A percentile compares a stretch with the other conserved stretches of the same genome.
These are phyloP conservation scores for Heliconius congener DNA, from an alignment of 1,140 invertebrate genomes.

Conservation along the genomic window DNA sequence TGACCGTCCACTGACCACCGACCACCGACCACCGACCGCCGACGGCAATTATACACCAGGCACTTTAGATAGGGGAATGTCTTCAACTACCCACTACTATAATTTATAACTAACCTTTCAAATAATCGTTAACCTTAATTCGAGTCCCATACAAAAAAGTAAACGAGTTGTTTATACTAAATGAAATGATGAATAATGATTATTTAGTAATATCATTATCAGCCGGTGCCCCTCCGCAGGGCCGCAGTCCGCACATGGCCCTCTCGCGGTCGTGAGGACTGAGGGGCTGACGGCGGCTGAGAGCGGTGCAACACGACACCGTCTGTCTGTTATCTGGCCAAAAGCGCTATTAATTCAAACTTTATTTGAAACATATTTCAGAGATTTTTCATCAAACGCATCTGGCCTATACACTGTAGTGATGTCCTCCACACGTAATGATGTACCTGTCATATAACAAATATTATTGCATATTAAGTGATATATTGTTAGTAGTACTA, in stretches of 20 bases:
- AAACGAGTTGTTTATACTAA: background rate
- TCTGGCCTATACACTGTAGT: no score
- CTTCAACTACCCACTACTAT: background rate
- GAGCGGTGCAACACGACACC: background rate
- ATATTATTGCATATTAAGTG: background rate
- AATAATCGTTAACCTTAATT: constrained; percentile 1
- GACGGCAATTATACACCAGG: background rate
- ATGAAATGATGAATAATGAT: background rate
- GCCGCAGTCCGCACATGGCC: background rate
- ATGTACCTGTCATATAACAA: background rate
- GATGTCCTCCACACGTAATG: no score
- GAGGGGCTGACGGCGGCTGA: no score
- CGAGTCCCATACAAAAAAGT: background rate
- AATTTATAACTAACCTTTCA: background rate
- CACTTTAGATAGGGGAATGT: constrained; percentile 11
- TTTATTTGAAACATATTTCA: constrained; percentile 6
- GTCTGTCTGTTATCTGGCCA: background rate
- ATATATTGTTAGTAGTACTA: background rate
- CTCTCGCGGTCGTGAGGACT: background rate
- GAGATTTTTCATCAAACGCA: background rate
- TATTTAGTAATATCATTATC: background rate
- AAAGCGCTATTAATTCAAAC: background rate
- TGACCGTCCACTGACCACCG: no score
- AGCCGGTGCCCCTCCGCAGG: background rate
- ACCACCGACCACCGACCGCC: no score